Evolutionary conservation across 2,888 invertebrate genomes (phyloP), one percentile per base, ranked within the genome.

Genomic region (Coenonympha glycerion): DNA sequence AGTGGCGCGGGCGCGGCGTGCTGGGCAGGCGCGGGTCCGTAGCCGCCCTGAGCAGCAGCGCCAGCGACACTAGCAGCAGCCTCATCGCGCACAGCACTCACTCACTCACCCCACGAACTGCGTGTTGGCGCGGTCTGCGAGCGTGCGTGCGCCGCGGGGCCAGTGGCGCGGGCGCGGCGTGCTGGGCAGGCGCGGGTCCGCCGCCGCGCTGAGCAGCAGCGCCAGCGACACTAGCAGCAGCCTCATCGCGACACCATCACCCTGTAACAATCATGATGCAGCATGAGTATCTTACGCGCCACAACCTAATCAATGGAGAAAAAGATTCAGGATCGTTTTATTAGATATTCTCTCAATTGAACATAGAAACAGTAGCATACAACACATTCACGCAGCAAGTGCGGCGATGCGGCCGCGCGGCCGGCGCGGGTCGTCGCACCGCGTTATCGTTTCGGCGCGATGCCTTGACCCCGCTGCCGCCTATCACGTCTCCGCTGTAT

Each of bases 361-460:
- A 30, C 13, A 31, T 15, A 15, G 5, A 15, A 11, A 11, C n/a
- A 11, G 1, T 28, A 30, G 30, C 30, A 31, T 18, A 30, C 41
- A 18, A 44, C 21, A 33, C 18, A 47, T 31, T 47, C 51, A 49
- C 50, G 41, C 44, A 45, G 39, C 57, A 56, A 56, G 53, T 53
- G 55, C 40, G 53, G 49, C 56, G n/a, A n/a, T n/a, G n/a, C n/a
- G n/a, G n/a, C n/a, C n/a, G n/a, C n/a, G n/a, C n/a, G n/a, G n/a
- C n/a, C n/a, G n/a, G n/a, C n/a, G n/a, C n/a, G 73, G 75, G 82
- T 84, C 84, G 77, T 71, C 78, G 82, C 68, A 71, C 81, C 65
- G 64, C 66, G 73, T 85, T 85, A 85, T 85, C 85, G 79, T 84
- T 85, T 85, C 82, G 84, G 85, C 85, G 82, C 80, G 81, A 79